Percentiles rank a stretch among this genome's conserved stretches.
phyloP scores from a whole-genome alignment of 1,140 invertebrate species.

The Plutomurus gul region DNA sequence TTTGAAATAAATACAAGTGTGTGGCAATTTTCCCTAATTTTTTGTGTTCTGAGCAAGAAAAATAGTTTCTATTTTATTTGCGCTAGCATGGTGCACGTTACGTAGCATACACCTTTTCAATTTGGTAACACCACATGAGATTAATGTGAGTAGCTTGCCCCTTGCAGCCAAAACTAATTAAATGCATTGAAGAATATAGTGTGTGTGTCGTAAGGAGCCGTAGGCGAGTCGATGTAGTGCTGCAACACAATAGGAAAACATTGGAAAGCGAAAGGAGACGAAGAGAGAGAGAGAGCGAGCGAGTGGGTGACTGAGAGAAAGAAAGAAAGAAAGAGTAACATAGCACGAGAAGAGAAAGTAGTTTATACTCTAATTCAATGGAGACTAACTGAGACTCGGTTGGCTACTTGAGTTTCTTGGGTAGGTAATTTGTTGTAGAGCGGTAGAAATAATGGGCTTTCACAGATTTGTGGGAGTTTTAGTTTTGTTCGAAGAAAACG shows the following conservation, averaged over 20 bases:
- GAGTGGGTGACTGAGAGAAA: too few relatives aligned
- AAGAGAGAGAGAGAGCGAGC: too few relatives aligned
- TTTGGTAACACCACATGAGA: constrained; percentile 10
- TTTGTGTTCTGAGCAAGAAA: not conserved
- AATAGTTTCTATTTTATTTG: constrained; percentile 19
- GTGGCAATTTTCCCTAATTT: not conserved
- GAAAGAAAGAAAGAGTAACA: too few relatives aligned
- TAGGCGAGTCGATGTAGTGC: not conserved
- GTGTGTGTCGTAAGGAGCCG: not conserved
- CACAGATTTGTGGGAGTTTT: constrained; percentile 3
- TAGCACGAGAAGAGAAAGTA: too few relatives aligned
- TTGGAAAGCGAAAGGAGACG: too few relatives aligned
- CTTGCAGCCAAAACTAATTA: constrained; percentile 14
- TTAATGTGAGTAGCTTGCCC: constrained; percentile 14
- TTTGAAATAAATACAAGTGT: constrained; percentile 3
- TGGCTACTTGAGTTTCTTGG: not conserved
- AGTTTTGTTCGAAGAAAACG: not conserved
- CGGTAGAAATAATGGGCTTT: constrained; percentile 19
- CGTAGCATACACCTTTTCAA: too few relatives aligned
- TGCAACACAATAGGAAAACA: constrained; percentile 13
- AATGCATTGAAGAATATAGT: constrained; percentile 9
- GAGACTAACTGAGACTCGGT: not conserved
- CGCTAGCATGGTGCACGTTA: not conserved
- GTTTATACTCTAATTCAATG: too few relatives aligned
- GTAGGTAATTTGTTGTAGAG: constrained; percentile 8